Base-by-base conservation (phyloP, 64 coral and sea anemone species). In the Pocillopora verrucosa region DNA sequence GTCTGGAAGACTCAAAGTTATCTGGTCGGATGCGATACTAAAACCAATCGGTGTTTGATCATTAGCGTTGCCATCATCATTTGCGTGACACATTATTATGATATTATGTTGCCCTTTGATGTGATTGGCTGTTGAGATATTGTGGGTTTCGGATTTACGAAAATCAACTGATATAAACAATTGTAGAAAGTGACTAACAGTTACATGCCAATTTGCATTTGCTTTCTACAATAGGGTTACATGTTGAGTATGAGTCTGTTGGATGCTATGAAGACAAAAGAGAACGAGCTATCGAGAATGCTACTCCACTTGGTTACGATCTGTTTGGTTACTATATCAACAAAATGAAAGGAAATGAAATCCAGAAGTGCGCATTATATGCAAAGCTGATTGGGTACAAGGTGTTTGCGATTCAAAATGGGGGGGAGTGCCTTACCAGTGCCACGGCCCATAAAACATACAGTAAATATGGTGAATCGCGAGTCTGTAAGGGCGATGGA, bases 401-500 rank as follows among this genome's bases (percentile, higher is more conserved):
- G n/a, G 76, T 86, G 59, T 94, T 94, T 57, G 93, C 89, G 10
- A 36, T 94, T 5, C 93, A 94, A 80, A 84, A 94, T 76, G 93
- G 93, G 35, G 93, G 93, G 25, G 35, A 73, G 30, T 94, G 93
- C 60, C 79, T 87, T 51, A 94, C 88, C 41, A 83, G 93, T 3
- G 35, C 93, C 9, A 76, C 76, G 20, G 93, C 93, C 22, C 76
- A 63, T 59, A 59, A 25, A 25, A 51, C 36, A 60, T 94, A 90
- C 63, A 91, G 65, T 22, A 87, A 79, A n/a, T 94, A 87, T 36
- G 89, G 93, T 12, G 90, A 87, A 87, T 94, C 93, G 22, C 82
- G 76, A 17, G 89, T 91, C 24, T 94, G 93, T 37, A 41, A 68
- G 24, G 24, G 65, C 65, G 65, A 68, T 68, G 65, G 65, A 3